Evolutionary conservation across 2,888 invertebrate species (phyloP), one percentile per base, ranked within the genome.

Genomic region (Argyresthia goedartella): DNA sequence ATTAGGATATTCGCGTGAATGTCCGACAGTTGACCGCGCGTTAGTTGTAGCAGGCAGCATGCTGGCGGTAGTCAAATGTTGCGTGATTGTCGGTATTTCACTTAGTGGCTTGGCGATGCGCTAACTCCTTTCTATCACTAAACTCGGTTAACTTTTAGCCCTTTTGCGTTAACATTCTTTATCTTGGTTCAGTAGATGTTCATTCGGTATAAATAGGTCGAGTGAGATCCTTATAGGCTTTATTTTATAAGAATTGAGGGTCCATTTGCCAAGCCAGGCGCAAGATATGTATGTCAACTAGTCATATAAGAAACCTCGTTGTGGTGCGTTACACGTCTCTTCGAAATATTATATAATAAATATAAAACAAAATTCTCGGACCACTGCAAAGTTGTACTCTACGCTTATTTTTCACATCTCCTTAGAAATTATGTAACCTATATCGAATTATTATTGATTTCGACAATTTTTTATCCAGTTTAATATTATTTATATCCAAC

Each of bases 61-160:
- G 79, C 81, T 81, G 81, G 73, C 78, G 25, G 77, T 80, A 82
- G 84, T 84, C 82, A 84, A 84, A 82, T 78, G 76, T 71, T 61
- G 68, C 72, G 72, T 77, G 80, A 64, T 59, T 73, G 71, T 68
- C 59, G 60, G 59, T 64, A 60, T 59, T 58, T 25, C 25, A 25
- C 25, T 25, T 25, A n/a, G 25, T 25, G 25, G 25, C 25, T 25
- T 25, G 6, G 25, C 25, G 25, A 25, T 25, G 25, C 3, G 25
- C 25, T 25, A 6, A 6, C 25, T 25, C 25, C 25, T 25, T 25
- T 25, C 25, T 25, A 25, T 25, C 3, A 25, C 25, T 25, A 25
- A 25, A 25, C 25, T 25, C 25, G 25, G 25, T 25, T 25, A 25
- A 25, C 25, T 4, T 25, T 25, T 2, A 25, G 25, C 25, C 25